Evolutionary conservation across 2,113 vertebrate genomes (phyloP), one percentile per base, ranked within the genome.

Genomic region (Nibea albiflora): DNA sequence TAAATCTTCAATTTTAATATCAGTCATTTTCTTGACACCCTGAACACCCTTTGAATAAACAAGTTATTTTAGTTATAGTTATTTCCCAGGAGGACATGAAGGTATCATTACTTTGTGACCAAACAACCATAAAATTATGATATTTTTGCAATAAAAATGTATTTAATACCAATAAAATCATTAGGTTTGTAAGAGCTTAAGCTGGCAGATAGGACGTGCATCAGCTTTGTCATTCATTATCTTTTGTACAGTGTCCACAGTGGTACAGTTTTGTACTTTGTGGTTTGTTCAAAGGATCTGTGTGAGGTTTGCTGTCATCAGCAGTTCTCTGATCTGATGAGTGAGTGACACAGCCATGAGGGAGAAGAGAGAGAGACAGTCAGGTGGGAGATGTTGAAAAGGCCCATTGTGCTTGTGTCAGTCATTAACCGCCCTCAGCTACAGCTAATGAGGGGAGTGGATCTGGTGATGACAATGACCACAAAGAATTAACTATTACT

Each of bases 261-360:
- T 42, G 49, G n/a, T 68, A 63, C 24, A 42, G 53, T 49, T 82
- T 64, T 88, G 91, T 78, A 89, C 89, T 90, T 89, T 92, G 78
- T 85, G 66, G 72, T 88, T 80, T 78, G 81, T 64, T 80, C 71
- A 88, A 78, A 86, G 46, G 63, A 63, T 81, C 50, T 81, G 3
- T 26, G 11, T 6, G 15, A 63, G 19, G 75, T 67, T 69, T 80
- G 87, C 87, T 88, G 81, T 69, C 74, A 64, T 89, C 89, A 92
- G 82, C 83, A 81, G 56, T 85, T 84, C 35, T 19, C 22, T 57
- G 76, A 81, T 77, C 66, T 78, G 76, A 24, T 35, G 53, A 64
- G 66, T 47, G 71, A 84, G 42, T 50, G 47, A 26, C 52, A 17
- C 22, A 68, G 58, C 5, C 7, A 28, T 31, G 7, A 46, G 64